Evolutionary conservation across 2,888 invertebrate genomes (phyloP).

Genomic region (Drosophila villosipedis): DNA sequence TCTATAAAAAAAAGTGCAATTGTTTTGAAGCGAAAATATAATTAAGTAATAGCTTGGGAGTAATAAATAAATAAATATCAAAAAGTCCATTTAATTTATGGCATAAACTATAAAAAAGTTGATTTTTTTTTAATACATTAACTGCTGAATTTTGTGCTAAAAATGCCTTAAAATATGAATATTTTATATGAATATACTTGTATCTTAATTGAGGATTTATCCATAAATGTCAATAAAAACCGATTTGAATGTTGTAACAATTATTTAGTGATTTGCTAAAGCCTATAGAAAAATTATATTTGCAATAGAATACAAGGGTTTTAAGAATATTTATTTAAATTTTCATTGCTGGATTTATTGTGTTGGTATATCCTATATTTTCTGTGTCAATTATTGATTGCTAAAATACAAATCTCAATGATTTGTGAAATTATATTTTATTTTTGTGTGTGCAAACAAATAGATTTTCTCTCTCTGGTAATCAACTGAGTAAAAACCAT

Average conservation of each 20-base stretch:
- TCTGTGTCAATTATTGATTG: neutral
- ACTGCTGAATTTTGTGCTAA: too few species aligned
- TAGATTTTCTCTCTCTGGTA: neutral
- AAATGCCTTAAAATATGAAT: neutral
- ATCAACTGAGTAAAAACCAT: neutral
- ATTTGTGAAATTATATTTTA: neutral
- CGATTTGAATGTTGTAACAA: neutral
- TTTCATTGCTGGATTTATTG: neutral
- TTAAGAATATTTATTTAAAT: neutral
- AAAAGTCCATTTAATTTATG: neutral
- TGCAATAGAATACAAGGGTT: neutral
- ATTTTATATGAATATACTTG: neutral
- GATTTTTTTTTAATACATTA: neutral
- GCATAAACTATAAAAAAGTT: neutral
- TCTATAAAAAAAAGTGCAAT: too few species aligned
- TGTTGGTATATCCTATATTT: neutral
- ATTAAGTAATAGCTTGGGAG: neutral
- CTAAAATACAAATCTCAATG: neutral
- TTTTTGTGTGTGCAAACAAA: neutral
- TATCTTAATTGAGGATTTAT: neutral
- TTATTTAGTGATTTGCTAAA: neutral
- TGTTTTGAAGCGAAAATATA: neutral
- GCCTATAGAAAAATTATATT: neutral
- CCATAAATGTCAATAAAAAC: neutral
- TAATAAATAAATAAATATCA: neutral